Base-by-base conservation (phyloP, 2,113 vertebrate genomes). In the Notothenia coriiceps region DNA sequence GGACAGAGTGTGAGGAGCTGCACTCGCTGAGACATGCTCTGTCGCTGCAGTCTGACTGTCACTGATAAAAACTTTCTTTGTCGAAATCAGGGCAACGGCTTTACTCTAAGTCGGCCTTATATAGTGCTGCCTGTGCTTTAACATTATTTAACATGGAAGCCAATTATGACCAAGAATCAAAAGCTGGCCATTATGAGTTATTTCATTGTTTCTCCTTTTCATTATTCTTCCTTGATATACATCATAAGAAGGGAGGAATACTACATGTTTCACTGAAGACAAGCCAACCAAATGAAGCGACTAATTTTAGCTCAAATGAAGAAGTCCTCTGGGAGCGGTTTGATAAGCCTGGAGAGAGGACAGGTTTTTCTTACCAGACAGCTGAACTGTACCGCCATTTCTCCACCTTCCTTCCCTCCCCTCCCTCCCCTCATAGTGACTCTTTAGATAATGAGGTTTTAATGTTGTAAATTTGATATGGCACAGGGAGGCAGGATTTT, bases 381-480 rank as follows among this genome's bases (percentile, higher is more conserved):
- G 79, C 89, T 85, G 65, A 47, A 69, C 76, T 63, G 22, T 54
- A 80, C 66, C 71, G 77, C 57, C 66, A 84, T 77, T 74, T 86
- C 75, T 74, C 64, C 71, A 65, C 75, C 85, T 81, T 63, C 74
- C 49, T 18, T 47, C 64, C 25, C 47, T 63, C 63, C 60, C 73
- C 46, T 43, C 63, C 29, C 66, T 49, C 29, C 70, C 62, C 59
- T 52, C 70, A 10, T 46, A 79, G 71, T 57, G 55, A 65, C 85
- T 87, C 75, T 82, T 75, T 73, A 87, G 82, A 91, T 94, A 91
- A 94, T 89, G 83, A 92, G 85, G 88, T 88, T 91, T 92, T 91
- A 93, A 94, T 90, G 87, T 84, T 89, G 86, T 84, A 90, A 87
- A 91, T 92, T 88, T 90, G 85, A 92, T 90, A 91, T 86, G 89